Evolutionary conservation across 2,113 vertebrate genomes (phyloP).

Genomic region (Carettochelys insculpta): DNA sequence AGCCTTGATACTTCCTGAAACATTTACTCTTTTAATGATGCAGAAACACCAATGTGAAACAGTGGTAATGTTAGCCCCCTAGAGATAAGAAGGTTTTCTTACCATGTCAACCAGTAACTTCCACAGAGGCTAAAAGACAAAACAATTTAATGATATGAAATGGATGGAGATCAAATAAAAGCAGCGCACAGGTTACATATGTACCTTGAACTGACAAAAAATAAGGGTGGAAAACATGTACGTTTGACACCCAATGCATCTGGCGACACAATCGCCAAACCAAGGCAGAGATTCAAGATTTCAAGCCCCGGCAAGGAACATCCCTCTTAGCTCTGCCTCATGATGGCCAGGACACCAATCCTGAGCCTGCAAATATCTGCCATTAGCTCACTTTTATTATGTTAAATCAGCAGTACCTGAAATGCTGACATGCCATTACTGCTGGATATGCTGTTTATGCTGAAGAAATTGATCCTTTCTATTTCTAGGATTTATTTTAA

Average conservation of each 20-base stretch:
- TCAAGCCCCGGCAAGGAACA: not conserved
- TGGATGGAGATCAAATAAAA: not conserved
- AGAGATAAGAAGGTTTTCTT: conserved; percentile 57
- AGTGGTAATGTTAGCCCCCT: not conserved
- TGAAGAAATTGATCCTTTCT: not conserved
- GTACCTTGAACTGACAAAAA: not conserved
- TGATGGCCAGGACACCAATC: not conserved
- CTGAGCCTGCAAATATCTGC: not conserved
- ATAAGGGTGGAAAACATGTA: not conserved
- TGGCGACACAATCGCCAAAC: not conserved
- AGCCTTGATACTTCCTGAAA: not conserved
- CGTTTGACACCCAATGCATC: not conserved
- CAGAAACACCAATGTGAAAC: not conserved
- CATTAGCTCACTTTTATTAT: not conserved
- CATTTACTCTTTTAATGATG: not conserved
- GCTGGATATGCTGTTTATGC: not conserved
- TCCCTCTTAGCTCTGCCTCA: not conserved
- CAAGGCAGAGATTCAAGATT: not conserved
- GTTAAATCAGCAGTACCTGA: not conserved
- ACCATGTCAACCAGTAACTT: conserved; percentile 85
- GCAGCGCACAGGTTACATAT: not conserved
- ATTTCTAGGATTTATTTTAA: not conserved
- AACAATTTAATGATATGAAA: not conserved
- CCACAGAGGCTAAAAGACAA: conserved; percentile 79
- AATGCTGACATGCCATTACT: not conserved